Base-by-base conservation (phyloP, 2,113 vertebrate species). In the Xiphophorus hellerii region DNA sequence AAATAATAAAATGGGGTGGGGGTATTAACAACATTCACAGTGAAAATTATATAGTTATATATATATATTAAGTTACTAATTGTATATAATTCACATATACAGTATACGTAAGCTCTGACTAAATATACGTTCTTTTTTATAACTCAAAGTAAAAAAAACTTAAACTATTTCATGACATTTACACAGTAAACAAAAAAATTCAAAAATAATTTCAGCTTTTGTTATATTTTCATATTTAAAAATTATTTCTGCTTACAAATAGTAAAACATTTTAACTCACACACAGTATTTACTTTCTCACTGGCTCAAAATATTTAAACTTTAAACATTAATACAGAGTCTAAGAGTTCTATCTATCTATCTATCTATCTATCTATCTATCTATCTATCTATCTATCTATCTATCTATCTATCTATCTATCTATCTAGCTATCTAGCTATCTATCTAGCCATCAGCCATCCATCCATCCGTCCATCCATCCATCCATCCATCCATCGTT, bases 401-500 rank as follows among this genome's bases (percentile, higher is more conserved):
- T 42, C 39, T 42, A 15, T 42, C 39, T 42, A 42, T 42, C 39
- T 42, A 44, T 44, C 42, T 44, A 44, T 44, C 42, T 44, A 44
- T 44, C 42, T 15, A 44, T 44, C 42, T 15, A 44, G 4, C 42
- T 15, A 44, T 42, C 13, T 44, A 44, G 15, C 39, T 44, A 44
- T 44, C 39, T 44, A 44, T 44, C 39, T 44, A 44, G 15, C 39
- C 14, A 42, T 42, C 14, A 42, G 15, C 39, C 14, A 15, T 42
- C 39, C 14, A 15, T 14, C 13, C 14, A 42, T 44, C 42, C 15
- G 15, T 44, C 42, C 15, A 44, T 70, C 29, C 37, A 67, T 60
- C 22, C 71, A 30, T 81, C 30, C 72, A 54, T 71, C 42, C 25
- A 54, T 66, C 30, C 31, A 68, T 66, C 33, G 22, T 66, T 39